Evolutionary conservation across 2,888 invertebrate species (phyloP), one percentile per base, ranked within the genome.

Genomic region (Dendrolimus houi): DNA sequence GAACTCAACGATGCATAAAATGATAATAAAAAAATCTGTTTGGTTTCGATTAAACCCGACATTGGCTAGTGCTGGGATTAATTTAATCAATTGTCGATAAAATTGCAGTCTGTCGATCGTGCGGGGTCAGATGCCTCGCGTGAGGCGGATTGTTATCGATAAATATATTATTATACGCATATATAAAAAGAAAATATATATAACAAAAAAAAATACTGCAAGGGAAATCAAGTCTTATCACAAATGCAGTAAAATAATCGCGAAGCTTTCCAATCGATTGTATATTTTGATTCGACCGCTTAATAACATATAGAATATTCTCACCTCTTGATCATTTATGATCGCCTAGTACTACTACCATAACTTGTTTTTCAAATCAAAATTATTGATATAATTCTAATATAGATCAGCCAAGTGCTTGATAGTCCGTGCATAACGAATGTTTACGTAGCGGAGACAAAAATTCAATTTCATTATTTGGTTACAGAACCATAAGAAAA

Each of bases 211-310:
- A 57, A 41, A 41, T 53, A 80, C 83, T 81, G 81, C 78, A 69
- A 55, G 29, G 70, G 64, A 64, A 70, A 68, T 63, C 62, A 72
- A 75, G 72, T 75, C 75, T 75, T 84, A 82, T 83, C 83, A 82
- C 82, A 81, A 77, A 77, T 75, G 81, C 83, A 81, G 80, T 72
- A 74, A 69, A 67, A 60, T 47, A 47, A 2, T 10, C 9, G 47
- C 47, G 7, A 47, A 10, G 47, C 12, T 47, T 47, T 47, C 9
- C 47, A 47, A 47, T 47, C 47, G 47, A 47, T 47, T 47, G 47
- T 47, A 47, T 47, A 47, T 47, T 47, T 47, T 12, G 12, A 29
- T n/a, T n/a, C n/a, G n/a, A n/a, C n/a, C n/a, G n/a, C n/a, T n/a
- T n/a, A n/a, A n/a, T 29, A 29, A 6, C 29, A 29, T 6, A 29